A percentile compares a stretch with the other conserved stretches of the same genome.
phyloP scores from a whole-genome alignment of 2,888 invertebrate genomes.

The Caenorhabditis japonica region DNA sequence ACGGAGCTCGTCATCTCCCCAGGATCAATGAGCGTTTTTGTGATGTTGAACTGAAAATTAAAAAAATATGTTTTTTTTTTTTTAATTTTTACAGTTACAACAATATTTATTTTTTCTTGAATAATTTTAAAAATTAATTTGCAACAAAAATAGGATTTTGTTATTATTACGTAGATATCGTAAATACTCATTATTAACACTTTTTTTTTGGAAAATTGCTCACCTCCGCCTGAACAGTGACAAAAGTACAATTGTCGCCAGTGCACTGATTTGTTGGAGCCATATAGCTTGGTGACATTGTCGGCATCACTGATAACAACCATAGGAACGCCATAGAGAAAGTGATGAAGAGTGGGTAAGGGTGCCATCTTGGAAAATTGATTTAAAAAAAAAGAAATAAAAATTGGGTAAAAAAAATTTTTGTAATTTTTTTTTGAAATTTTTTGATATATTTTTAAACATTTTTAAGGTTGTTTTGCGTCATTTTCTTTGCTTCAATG shows the following conservation, averaged over 20 bases:
- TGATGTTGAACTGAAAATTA: conserved; percentile 41
- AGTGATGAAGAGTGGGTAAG: conserved; percentile 56
- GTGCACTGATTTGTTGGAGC: conserved; percentile 48
- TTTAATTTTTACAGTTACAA: not conserved
- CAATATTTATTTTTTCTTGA: not conserved
- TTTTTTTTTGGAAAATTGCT: too few relatives aligned
- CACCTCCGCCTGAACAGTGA: conserved; percentile 58
- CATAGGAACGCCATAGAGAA: conserved; percentile 60
- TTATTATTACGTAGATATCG: too few relatives aligned
- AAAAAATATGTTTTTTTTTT: not conserved
- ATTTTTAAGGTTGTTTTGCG: too few relatives aligned
- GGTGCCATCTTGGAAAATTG: conserved; percentile 48
- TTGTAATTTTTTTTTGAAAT: too few relatives aligned
- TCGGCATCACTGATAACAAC: conserved; percentile 59
- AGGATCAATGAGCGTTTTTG: conserved; percentile 46
- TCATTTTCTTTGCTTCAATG: too few relatives aligned
- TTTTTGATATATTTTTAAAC: too few relatives aligned
- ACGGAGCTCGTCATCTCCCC: conserved; percentile 59
- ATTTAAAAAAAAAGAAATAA: too few relatives aligned
- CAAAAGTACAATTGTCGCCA: conserved; percentile 45
- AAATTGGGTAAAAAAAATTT: too few relatives aligned
- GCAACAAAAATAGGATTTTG: too few relatives aligned
- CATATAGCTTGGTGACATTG: conserved; percentile 59
- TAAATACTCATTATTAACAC: not conserved
- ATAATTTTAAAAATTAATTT: too few relatives aligned